A percentile compares a stretch with the other conserved stretches of the same genome.
phyloP scores from a whole-genome alignment of 2,113 vertebrate species.

The Antechinus flavipes region DNA sequence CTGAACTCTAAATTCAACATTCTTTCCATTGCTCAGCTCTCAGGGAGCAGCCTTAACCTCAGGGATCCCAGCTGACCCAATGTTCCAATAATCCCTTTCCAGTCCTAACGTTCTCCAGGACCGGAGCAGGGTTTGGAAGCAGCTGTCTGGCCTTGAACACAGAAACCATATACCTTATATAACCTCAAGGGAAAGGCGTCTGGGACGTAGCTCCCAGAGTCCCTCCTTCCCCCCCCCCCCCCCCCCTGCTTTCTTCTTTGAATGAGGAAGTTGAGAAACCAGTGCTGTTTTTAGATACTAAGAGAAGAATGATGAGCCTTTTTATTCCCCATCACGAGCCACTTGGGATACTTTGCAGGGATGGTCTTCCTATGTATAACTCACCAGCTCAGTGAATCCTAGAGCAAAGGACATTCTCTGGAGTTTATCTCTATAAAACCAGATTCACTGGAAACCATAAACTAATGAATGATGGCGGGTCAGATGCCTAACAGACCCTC shows the following conservation, averaged over 20 bases:
- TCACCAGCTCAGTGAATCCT: background rate
- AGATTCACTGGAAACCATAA: background rate
- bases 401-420: background rate
- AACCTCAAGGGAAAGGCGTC: constrained; percentile 62
- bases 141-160: fast-evolving
- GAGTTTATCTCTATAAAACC: background rate
- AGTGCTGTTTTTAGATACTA: background rate
- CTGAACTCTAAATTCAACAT: background rate
- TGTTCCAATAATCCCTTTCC: background rate
- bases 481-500: background rate
- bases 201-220: background rate
- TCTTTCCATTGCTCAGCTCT: background rate
- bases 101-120: fast-evolving
- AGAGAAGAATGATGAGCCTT: background rate
- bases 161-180: constrained; percentile 66
- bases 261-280: background rate
- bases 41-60: background rate
- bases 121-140: fast-evolving
- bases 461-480: background rate
- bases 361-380: background rate
- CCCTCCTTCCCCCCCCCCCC: background rate
- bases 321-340: background rate
- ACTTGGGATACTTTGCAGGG: background rate
- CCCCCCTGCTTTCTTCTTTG: background rate
- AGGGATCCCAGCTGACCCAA: background rate